phyloP scores from a whole-genome alignment of 1,140 invertebrate species.

The Bactericera cockerelli region DNA sequence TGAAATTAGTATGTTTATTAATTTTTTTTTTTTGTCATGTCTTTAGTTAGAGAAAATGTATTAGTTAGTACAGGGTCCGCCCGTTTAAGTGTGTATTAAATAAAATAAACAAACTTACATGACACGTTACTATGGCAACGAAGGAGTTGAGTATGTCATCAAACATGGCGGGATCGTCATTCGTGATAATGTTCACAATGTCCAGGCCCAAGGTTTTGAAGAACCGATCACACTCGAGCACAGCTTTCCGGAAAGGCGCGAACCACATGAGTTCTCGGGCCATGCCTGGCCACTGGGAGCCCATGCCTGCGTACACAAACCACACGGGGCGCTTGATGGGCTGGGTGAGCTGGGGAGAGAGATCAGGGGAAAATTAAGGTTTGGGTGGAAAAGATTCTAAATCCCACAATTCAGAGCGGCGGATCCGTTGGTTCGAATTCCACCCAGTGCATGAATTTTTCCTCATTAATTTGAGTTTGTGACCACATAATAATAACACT shows the following conservation, averaged over 20 bases:
- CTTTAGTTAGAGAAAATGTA: no score
- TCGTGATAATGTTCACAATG: conserved; percentile 41
- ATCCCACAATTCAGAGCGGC: no score
- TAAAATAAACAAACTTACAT: no score
- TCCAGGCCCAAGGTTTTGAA: conserved; percentile 40
- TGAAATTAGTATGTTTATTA: no score
- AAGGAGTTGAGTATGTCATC: conserved; percentile 44
- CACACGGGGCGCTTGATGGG: conserved; percentile 34
- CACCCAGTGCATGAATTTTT: no score
- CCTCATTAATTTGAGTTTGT: no score
- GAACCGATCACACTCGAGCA: conserved; percentile 37
- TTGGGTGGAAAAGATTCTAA: not conserved
- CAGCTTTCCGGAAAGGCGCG: conserved; percentile 43
- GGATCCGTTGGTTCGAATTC: no score
- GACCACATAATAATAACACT: no score
- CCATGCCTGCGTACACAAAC: conserved; percentile 55
- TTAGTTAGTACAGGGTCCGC: no score
- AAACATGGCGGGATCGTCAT: conserved; percentile 35
- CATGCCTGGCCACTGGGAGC: conserved; percentile 53
- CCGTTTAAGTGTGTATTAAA: no score
- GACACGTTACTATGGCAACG: conserved; percentile 58
- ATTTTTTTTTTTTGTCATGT: no score
- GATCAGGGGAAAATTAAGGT: conserved; percentile 12
- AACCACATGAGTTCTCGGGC: conserved; percentile 40
- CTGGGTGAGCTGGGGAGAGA: conserved; percentile 13